These are phyloP conservation scores for Lasioglossum malachurum DNA, from an alignment of 2,888 invertebrate species.

Conservation along the genomic window DNA sequence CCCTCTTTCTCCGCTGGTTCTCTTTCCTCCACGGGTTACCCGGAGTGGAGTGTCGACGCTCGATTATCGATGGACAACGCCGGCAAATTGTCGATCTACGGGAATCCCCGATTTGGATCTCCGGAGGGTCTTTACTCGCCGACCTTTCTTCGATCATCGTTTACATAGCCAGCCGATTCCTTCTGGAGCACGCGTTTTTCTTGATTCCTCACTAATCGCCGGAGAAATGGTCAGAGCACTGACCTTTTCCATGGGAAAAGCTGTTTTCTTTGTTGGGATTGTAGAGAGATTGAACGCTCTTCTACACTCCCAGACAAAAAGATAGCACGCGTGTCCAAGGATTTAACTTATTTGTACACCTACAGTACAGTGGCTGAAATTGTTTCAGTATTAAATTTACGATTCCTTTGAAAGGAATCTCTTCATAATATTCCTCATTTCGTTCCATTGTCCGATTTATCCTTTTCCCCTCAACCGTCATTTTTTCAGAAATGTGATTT, in stretches of 20 bases:
- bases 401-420: too few species aligned
- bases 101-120: not conserved
- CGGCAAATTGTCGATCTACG: not conserved
- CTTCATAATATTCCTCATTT: too few species aligned
- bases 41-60: constrained; percentile 8
- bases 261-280: not conserved
- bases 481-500: not conserved
- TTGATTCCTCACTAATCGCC: not conserved
- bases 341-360: too few species aligned
- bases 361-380: not conserved
- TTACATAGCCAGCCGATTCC: not conserved
- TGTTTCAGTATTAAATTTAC: not conserved
- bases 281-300: not conserved
- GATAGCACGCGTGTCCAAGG: too few species aligned
- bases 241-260: not conserved
- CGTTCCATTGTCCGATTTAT: not conserved
- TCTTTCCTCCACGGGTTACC: not conserved
- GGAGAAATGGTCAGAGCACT: not conserved
- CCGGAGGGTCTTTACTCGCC: not conserved
- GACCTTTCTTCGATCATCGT: not conserved
- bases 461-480: not conserved
- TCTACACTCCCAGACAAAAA: too few species aligned
- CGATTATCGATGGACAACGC: constrained; percentile 24
- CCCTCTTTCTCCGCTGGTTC: not conserved
- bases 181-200: not conserved